Conservation (phyloP, 2,113 vertebrate species). For the Bostrychus sinensis region DNA sequence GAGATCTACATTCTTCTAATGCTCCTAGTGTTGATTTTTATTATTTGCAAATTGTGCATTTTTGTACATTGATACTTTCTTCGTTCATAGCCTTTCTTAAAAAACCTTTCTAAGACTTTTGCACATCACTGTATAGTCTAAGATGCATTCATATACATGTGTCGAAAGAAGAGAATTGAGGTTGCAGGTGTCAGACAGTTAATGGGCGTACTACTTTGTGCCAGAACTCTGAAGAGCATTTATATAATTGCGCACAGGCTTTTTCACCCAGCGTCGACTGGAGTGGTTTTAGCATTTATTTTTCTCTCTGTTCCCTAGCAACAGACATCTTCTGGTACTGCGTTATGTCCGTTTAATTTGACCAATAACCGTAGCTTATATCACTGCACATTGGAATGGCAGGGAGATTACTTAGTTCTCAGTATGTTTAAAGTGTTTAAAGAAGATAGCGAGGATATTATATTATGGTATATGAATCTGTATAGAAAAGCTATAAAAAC, state of each 20-base stretch:
- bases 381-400: constrained; percentile 28
- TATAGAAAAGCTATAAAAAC: not conserved
- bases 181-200: constrained; percentile 55
- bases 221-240: constrained; percentile 71
- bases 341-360: constrained; percentile 71
- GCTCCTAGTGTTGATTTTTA: too few relatives aligned
- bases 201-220: constrained; percentile 61
- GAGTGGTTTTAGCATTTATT: constrained; percentile 79
- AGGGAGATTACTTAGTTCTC: not conserved
- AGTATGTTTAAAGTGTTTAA: constrained; percentile 19
- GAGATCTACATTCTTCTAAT: too few relatives aligned
- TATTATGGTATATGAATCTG: not conserved
- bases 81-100: too few relatives aligned
- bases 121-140: too few relatives aligned
- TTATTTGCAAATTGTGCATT: too few relatives aligned
- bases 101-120: too few relatives aligned
- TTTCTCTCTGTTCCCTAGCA: constrained; percentile 81
- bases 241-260: constrained; percentile 81
- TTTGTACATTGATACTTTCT: too few relatives aligned
- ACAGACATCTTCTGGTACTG: constrained; percentile 73
- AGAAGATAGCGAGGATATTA: not conserved
- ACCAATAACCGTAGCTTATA: constrained; percentile 64
- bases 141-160: not conserved
- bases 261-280: constrained; percentile 74
- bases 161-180: constrained; percentile 1